Percentiles rank a stretch among this genome's conserved stretches.
Evolutionary conservation across 1,140 invertebrate species (phyloP).

Genomic region (Panagrolaimus sp.): DNA sequence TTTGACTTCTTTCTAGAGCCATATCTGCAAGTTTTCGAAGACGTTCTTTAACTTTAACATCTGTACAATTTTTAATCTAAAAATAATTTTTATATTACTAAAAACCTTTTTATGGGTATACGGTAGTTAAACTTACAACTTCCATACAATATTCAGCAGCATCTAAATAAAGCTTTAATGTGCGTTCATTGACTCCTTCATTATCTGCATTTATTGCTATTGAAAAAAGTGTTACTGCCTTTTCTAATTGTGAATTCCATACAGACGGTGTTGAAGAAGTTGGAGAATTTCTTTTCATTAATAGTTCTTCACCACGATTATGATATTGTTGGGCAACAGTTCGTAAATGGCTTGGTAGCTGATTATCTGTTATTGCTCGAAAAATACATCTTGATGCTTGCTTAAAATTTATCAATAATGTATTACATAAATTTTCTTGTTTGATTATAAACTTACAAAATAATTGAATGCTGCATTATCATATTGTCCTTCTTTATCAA

Average conservation of each 20-base stretch:
- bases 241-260: not conserved
- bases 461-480: constrained; percentile 70
- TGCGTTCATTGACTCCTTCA: constrained; percentile 63
- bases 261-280: constrained; percentile 68
- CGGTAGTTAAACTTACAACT: constrained; percentile 64
- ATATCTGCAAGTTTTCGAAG: constrained; percentile 68
- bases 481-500: constrained; percentile 65
- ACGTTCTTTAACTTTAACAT: constrained; percentile 67
- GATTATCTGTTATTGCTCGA: constrained; percentile 59
- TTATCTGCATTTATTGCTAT: not conserved
- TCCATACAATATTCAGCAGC: constrained; percentile 77
- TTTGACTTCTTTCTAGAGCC: constrained; percentile 66
- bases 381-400: constrained; percentile 65
- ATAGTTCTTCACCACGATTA: constrained; percentile 73
- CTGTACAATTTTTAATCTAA: constrained; percentile 40
- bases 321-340: constrained; percentile 59
- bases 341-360: constrained; percentile 33
- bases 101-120: too few species aligned
- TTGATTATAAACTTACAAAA: constrained; percentile 47
- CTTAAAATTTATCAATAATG: constrained; percentile 50
- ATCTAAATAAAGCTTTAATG: constrained; percentile 75
- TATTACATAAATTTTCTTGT: too few species aligned
- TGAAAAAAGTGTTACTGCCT: not conserved
- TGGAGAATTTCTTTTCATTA: constrained; percentile 80
- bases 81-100: not conserved